These are phyloP conservation scores for Aramus guarauna DNA, from an alignment of 2,113 vertebrate species.

Conservation along the genomic window DNA sequence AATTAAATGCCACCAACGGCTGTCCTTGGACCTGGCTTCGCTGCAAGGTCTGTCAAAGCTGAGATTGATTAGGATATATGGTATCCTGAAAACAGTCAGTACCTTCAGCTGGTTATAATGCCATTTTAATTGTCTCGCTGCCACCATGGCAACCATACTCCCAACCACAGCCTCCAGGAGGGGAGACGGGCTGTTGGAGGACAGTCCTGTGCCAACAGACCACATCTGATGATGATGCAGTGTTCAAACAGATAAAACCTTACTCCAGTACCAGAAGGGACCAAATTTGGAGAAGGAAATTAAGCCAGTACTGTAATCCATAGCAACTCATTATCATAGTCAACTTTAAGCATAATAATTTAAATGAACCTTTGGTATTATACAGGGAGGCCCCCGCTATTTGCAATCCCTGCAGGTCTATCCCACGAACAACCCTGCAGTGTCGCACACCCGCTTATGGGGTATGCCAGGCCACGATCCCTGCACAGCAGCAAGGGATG, in stretches of 20 bases:
- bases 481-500: neutral
- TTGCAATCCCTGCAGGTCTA: neutral
- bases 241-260: neutral
- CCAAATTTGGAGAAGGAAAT: neutral
- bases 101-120: conserved; percentile 42
- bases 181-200: neutral
- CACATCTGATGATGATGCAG: neutral
- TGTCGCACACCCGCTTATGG: fast-evolving
- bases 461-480: fast-evolving
- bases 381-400: neutral
- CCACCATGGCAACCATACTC: conserved; percentile 37
- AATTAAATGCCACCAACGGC: neutral
- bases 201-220: neutral
- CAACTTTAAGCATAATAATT: neutral
- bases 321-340: neutral
- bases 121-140: conserved; percentile 15
- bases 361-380: neutral
- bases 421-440: neutral
- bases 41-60: conserved; percentile 28
- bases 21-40: neutral
- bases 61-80: conserved; percentile 53
- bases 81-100: conserved; percentile 49
- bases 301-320: neutral
- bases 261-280: neutral
- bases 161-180: neutral